Evolutionary conservation across 1,140 invertebrate species (phyloP).

Genomic region (Dinothrombium tinctorium): DNA sequence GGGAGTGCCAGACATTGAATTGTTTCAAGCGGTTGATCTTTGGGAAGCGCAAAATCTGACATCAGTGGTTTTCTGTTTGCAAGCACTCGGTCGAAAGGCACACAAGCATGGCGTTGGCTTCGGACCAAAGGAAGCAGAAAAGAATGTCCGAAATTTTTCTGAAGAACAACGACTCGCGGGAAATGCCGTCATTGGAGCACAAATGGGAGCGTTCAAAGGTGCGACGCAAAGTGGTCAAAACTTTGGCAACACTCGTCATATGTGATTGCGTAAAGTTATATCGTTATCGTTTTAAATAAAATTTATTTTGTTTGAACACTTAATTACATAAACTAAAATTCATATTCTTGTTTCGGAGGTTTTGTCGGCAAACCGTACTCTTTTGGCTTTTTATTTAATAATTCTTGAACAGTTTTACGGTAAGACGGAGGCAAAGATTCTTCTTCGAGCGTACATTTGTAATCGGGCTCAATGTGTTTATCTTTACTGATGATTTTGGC

Average conservation of each 20-base stretch:
- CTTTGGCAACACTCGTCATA: conserved; percentile 48
- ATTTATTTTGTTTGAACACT: no score
- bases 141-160: conserved; percentile 63
- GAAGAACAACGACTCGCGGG: conserved; percentile 64
- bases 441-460: conserved; percentile 40
- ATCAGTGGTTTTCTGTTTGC: conserved; percentile 60
- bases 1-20: conserved; percentile 62
- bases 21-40: conserved; percentile 81
- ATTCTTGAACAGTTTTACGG: conserved; percentile 36
- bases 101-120: conserved; percentile 40
- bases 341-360: no score
- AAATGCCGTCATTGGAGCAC: conserved; percentile 60
- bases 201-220: conserved; percentile 73
- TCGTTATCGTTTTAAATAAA: no score
- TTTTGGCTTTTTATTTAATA: no score
- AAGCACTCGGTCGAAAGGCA: conserved; percentile 64
- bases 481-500: conserved; percentile 29
- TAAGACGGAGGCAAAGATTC: conserved; percentile 48
- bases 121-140: conserved; percentile 55
- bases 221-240: conserved; percentile 67
- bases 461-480: conserved; percentile 14
- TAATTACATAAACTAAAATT: no score
- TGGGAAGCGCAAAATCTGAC: conserved; percentile 80
- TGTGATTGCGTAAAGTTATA: conserved; percentile 22
- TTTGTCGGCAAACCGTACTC: no score